Evolutionary conservation across 2,113 vertebrate species (phyloP), one percentile per base, ranked within the genome.

Genomic region (Sebastes fasciatus): DNA sequence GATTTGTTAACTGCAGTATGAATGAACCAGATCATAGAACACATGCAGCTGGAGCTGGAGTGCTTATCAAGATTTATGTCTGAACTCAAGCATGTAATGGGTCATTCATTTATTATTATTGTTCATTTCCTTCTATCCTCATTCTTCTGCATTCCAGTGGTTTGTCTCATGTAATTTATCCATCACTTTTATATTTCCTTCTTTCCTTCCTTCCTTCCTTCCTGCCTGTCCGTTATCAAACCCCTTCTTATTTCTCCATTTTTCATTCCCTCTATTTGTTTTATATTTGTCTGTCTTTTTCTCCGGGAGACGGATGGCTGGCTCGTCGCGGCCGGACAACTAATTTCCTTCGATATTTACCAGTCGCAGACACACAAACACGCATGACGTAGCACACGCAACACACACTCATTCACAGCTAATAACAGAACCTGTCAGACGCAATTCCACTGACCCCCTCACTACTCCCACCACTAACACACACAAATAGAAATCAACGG

Each of bases 261-360:
- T 19, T 19, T 23, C 5, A 19, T 55, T 21, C 43, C 23, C 7
- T 78, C 6, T 34, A 14, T 83, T 73, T 73, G 16, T 73, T 77
- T 80, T 21, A 52, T 46, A 61, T 14, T n/a, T 34, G 34, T 26
- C 4, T 14, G 23, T n/a, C 49, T 61, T 71, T 55, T 17, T 4
- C 45, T 42, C 1, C n/a, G 1, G 10, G 70, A 80, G 72, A 73
- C 10, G 21, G 43, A 57, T 49, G 61, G 54, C 42, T 17, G 11
- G 49, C 14, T 57, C 10, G 26, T 77, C 77, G n/a, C 17, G 1
- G 19, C 23, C 0, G 4, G 67, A 64, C 80, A 79, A 58, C 60
- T 79, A 79, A 84, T 89, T 85, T 89, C 72, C 72, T 73, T 14
- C 10, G 4, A 55, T 78, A 71, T 85, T 74, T 76, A 75, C 52